Evolutionary conservation across 2,888 invertebrate species (phyloP), one percentile per base, ranked within the genome.

Genomic region (Tipula vernalis): DNA sequence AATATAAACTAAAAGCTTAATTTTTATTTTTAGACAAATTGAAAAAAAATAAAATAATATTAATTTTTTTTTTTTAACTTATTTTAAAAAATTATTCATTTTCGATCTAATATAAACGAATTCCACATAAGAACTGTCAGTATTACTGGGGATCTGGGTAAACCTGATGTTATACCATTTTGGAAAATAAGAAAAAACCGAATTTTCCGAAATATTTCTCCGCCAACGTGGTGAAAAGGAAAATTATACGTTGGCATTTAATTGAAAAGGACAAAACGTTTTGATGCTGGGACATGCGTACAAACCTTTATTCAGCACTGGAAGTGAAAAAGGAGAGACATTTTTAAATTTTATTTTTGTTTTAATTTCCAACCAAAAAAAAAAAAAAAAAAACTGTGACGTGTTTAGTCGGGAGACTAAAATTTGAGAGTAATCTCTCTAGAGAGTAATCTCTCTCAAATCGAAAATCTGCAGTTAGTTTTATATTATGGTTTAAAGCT

Each of bases 121-220:
- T 71, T 71, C 71, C 71, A 71, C 71, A 71, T 71, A 71, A 10
- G 71, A 71, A 71, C 71, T 71, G 71, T 71, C 71, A 71, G 18
- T 71, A 71, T 10, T 71, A 28, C 71, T 71, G 28, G 71, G 71
- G 28, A 71, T 71, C 71, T 71, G 71, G 71, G 71, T 28, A 71
- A 71, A 71, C 71, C 71, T 71, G 71, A 71, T 71, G 71, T 71
- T n/a, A n/a, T 71, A 71, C 71, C 71, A 71, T 71, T 71, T 71
- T 71, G 71, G 28, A 71, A 18, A 28, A 28, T 10, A 71, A 71
- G 28, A 71, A 10, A 51, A n/a, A 51, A 15, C 10, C 47, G n/a
- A 47, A n/a, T n/a, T 47, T 47, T 47, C 4, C 3, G 47, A 47
- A 18, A 71, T 10, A 71, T 28, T 71, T 71, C 71, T 8, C n/a